Percentiles rank a stretch among this genome's conserved stretches.
phyloP scores from a whole-genome alignment of 2,797 vertebrate genomes.

The Neopelma chrysocephalum region DNA sequence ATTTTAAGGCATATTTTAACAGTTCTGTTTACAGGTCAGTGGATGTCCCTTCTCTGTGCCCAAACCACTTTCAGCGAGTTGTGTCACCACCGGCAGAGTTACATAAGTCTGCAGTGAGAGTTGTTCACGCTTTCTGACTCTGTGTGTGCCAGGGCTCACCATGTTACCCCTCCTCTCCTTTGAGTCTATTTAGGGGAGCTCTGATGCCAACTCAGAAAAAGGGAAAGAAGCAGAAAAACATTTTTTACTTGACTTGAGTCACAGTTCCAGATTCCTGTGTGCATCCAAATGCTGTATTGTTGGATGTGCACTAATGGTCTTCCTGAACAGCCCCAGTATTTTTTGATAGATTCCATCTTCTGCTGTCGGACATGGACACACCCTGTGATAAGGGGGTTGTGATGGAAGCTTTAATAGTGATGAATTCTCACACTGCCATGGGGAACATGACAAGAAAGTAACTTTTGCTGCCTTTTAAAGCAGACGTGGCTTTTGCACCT shows the following conservation, averaged over 20 bases:
- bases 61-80: background rate
- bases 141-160: background rate
- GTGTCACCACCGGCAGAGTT: background rate
- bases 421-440: background rate
- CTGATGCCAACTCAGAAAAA: background rate
- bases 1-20: slow-evolving; percentile 10
- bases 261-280: background rate
- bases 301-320: background rate
- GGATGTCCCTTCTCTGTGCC: background rate
- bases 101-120: slow-evolving; percentile 14
- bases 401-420: background rate
- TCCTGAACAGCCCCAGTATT: background rate
- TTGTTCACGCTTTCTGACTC: background rate
- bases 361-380: fast-evolving
- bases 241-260: background rate
- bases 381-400: background rate
- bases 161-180: background rate
- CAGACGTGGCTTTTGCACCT: background rate
- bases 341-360: background rate
- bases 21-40: background rate
- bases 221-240: background rate
- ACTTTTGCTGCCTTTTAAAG: background rate
- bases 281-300: background rate
- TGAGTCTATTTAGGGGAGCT: background rate
- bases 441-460: fast-evolving